A percentile compares a stretch with the other conserved stretches of the same genome.
Evolutionary conservation across 2,888 invertebrate species (phyloP).

Genomic region (Trimorus sp.): DNA sequence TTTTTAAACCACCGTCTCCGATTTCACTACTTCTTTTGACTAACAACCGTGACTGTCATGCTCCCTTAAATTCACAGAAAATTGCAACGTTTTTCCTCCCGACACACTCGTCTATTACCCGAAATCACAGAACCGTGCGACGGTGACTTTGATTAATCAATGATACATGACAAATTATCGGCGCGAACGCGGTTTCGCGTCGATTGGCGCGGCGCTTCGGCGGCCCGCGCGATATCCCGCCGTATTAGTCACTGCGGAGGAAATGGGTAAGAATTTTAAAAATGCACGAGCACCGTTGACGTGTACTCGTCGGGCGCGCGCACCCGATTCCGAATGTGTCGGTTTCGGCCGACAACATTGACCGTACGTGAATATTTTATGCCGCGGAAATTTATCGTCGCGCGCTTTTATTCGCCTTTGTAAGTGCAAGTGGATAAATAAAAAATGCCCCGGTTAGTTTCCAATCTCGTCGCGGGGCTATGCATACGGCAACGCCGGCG

Average conservation of each 20-base stretch:
- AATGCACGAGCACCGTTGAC: conserved; percentile 58
- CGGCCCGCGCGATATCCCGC: too few species aligned
- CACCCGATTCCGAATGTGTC: conserved; percentile 57
- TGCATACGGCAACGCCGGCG: conserved; percentile 25
- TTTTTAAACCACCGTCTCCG: too few species aligned
- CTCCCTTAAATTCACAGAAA: too few species aligned
- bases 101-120: too few species aligned
- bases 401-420: conserved; percentile 44
- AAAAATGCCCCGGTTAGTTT: conserved; percentile 43
- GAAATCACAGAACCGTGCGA: too few species aligned
- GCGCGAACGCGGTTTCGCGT: too few species aligned
- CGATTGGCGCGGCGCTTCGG: too few species aligned
- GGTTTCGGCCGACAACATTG: conserved; percentile 54
- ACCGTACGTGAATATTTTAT: conserved; percentile 62
- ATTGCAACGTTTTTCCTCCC: too few species aligned
- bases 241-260: conserved; percentile 54
- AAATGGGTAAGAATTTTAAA: conserved; percentile 58
- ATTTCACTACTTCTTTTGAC: too few species aligned
- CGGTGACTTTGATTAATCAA: too few species aligned
- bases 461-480: conserved; percentile 25
- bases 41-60: too few species aligned
- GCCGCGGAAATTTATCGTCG: conserved; percentile 50
- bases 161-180: too few species aligned
- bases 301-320: conserved; percentile 44
- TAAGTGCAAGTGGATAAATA: conserved; percentile 53